phyloP scores from a whole-genome alignment of 2,113 vertebrate species.

The Gnathonemus echidnorhynchus region DNA sequence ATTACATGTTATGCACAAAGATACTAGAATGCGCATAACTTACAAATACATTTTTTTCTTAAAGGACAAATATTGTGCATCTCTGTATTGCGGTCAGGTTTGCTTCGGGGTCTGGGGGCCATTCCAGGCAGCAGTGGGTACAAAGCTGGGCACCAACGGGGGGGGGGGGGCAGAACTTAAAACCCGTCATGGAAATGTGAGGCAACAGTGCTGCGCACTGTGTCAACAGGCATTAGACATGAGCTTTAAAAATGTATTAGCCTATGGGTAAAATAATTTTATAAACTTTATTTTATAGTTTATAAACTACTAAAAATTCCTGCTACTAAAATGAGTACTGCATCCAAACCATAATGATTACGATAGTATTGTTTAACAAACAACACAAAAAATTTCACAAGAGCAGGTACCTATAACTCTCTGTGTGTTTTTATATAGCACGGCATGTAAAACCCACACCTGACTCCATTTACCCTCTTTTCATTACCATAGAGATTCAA shows the following conservation, averaged over 20 bases:
- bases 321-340: background rate
- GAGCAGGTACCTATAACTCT: background rate
- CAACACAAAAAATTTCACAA: background rate
- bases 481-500: background rate
- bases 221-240: background rate
- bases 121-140: background rate
- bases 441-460: background rate
- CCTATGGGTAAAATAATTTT: background rate
- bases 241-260: background rate
- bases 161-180: background rate
- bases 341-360: background rate
- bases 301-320: background rate
- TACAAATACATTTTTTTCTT: background rate
- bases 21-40: background rate
- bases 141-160: background rate
- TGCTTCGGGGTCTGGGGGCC: background rate
- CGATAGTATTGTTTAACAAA: background rate
- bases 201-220: background rate
- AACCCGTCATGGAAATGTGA: background rate
- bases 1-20: background rate
- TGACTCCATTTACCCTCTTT: background rate
- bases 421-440: background rate
- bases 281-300: background rate
- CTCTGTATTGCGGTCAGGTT: background rate
- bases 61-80: background rate